phyloP scores from a whole-genome alignment of 2,888 invertebrate species.

The Drosophila lutescens region DNA sequence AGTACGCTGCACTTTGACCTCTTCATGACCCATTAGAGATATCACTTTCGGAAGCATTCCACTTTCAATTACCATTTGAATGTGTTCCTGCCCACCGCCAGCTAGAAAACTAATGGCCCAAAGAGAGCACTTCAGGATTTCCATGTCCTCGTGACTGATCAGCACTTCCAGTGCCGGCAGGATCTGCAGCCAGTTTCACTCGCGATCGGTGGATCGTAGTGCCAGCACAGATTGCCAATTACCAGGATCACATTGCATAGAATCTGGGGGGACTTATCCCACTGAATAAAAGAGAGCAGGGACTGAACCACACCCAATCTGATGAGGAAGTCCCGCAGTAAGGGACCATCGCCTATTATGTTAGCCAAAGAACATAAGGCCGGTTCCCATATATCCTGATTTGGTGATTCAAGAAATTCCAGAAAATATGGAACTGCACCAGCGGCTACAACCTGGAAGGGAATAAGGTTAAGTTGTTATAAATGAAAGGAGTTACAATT shows the following conservation, averaged over 20 bases:
- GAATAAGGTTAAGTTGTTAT: too few relatives aligned
- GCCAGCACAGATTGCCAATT: not conserved
- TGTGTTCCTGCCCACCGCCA: not conserved
- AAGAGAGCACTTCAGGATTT: not conserved
- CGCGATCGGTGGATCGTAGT: not conserved
- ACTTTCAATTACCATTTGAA: not conserved
- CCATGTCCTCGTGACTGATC: not conserved
- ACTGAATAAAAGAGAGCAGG: not conserved
- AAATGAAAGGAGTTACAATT: too few relatives aligned
- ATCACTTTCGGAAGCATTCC: not conserved
- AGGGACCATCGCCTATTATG: not conserved
- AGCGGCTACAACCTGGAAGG: not conserved
- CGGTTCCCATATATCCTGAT: not conserved
- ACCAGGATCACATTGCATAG: not conserved
- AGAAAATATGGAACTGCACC: not conserved
- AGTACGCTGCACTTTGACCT: not conserved
- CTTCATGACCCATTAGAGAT: not conserved
- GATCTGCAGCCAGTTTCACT: not conserved
- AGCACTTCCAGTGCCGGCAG: not conserved
- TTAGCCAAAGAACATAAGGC: not conserved
- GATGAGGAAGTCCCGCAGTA: conserved; percentile 2
- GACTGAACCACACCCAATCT: not conserved
- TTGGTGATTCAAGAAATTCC: not conserved
- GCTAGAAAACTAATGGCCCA: not conserved
- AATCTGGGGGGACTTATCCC: not conserved